Conservation (phyloP, 2,797 vertebrate species). For the Syngnathus rostellatus region DNA sequence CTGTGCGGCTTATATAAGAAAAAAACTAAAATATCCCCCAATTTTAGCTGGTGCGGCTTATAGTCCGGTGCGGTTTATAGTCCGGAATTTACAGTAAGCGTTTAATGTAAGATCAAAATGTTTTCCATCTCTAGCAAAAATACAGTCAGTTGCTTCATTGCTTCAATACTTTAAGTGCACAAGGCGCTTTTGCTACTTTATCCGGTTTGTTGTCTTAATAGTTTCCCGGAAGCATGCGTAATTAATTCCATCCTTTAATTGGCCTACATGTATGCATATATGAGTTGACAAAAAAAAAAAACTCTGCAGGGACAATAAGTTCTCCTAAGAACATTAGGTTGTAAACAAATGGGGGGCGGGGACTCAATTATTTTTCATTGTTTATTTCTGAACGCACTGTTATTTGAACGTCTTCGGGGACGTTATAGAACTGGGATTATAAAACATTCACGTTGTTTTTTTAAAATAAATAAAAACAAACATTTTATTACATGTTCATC, state of each 20-base stretch:
- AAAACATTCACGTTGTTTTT: background rate
- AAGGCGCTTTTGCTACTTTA: conserved; percentile 22
- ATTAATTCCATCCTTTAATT: conserved; percentile 60
- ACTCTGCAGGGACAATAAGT: conserved; percentile 58
- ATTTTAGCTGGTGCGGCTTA: no score
- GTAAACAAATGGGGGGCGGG: conserved; percentile 49
- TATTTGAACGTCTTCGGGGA: background rate
- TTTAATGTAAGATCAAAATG: no score
- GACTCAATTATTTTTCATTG: conserved; percentile 42
- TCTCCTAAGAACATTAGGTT: conserved; percentile 53
- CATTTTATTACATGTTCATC: conserved; percentile 19
- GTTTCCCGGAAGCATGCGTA: conserved; percentile 43
- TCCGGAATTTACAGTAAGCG: no score
- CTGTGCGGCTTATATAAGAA: no score
- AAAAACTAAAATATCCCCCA: no score
- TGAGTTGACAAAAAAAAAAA: conserved; percentile 45
- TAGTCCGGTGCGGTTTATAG: no score
- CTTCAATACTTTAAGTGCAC: no score
- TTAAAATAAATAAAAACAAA: background rate
- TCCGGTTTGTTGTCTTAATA: conserved; percentile 16
- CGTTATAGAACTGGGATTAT: background rate
- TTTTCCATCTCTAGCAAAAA: no score
- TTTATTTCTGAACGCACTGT: conserved; percentile 35
- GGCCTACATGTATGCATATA: conserved; percentile 23
- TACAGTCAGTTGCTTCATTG: no score